Evolutionary conservation across 2,113 vertebrate species (phyloP), one percentile per base, ranked within the genome.

Genomic region (Amia ocellicauda): DNA sequence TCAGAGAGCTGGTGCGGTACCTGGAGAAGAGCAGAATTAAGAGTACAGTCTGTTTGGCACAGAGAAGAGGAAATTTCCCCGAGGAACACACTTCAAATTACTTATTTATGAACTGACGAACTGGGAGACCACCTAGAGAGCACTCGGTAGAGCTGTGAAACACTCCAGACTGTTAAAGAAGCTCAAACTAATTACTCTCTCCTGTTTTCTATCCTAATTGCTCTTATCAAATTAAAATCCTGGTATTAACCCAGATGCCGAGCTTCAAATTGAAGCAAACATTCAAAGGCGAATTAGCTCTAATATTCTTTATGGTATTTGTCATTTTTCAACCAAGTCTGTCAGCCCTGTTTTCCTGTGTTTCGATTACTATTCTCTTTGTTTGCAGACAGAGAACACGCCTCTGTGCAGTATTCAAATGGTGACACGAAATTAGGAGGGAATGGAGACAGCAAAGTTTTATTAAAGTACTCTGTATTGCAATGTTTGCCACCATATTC

Each of bases 71-170:
- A 90, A 88, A 88, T 90, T 85, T 89, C 89, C 91, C 90, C 74
- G 82, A 91, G 90, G 87, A 91, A 84, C 86, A 85, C 88, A 87
- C 88, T 91, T 90, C 87, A 92, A 88, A 91, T 92, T 90, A 92
- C 90, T 91, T 90, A 92, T 93, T 93, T 91, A 93, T 91, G 90
- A 93, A 91, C 88, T 89, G 88, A 88, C 89, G 91, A 91, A 92
- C 87, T 90, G 87, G 85, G 89, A 87, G 90, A 87, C 88, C 88
- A 90, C 89, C 88, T 89, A 89, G 88, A 63, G 88, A 90, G 85
- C 85, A 83, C 82, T 23, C 78, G 77, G 71, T 41, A 20, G 79
- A 78, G 82, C 81, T 83, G 84, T 84, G 88, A 83, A 69, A 86
- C 88, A 84, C 86, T 69, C 82, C 85, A 88, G 87, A 85, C 86